These are phyloP conservation scores for Channa striata DNA, from an alignment of 2,797 vertebrate genomes.

Conservation along the genomic window DNA sequence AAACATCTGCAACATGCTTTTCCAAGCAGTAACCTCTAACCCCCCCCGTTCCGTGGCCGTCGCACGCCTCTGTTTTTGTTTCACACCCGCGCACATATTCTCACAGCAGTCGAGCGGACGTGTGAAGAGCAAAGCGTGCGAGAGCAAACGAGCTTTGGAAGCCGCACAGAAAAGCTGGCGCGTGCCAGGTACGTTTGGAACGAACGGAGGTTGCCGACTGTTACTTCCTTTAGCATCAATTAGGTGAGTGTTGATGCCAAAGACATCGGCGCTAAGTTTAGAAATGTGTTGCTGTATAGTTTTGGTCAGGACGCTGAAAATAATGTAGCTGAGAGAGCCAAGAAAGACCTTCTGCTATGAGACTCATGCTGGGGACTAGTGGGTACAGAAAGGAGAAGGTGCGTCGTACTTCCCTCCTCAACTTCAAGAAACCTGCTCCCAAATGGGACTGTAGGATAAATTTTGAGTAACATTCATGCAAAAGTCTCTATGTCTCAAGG, in stretches of 20 bases:
- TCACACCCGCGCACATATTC: neutral
- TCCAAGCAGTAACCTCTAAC: neutral
- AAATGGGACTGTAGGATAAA: neutral
- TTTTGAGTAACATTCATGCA: neutral
- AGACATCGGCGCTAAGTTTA: constrained; percentile 33
- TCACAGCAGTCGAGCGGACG: neutral
- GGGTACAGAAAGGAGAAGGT: constrained; percentile 6
- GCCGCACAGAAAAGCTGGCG: constrained; percentile 10
- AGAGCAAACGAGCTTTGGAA: constrained; percentile 17
- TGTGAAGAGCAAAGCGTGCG: constrained; percentile 4
- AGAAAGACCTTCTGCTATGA: constrained; percentile 43
- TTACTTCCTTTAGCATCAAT: constrained; percentile 26
- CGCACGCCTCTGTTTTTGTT: neutral
- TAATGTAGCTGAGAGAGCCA: constrained; percentile 33
- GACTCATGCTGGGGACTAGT: constrained; percentile 21
- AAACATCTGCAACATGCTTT: constrained; percentile 5
- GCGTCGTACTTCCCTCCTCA: neutral
- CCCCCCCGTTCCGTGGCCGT: neutral
- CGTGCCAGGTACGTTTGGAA: constrained; percentile 13
- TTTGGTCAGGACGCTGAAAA: constrained; percentile 35
- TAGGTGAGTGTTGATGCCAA: constrained; percentile 28
- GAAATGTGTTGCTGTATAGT: constrained; percentile 14
- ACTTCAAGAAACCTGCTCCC: constrained; percentile 3
- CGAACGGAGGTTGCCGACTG: constrained; percentile 1
- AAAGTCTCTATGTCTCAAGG: neutral